Evolutionary conservation across 2,888 invertebrate species (phyloP), one percentile per base, ranked within the genome.

Genomic region (Ornithoptera alexandrae): DNA sequence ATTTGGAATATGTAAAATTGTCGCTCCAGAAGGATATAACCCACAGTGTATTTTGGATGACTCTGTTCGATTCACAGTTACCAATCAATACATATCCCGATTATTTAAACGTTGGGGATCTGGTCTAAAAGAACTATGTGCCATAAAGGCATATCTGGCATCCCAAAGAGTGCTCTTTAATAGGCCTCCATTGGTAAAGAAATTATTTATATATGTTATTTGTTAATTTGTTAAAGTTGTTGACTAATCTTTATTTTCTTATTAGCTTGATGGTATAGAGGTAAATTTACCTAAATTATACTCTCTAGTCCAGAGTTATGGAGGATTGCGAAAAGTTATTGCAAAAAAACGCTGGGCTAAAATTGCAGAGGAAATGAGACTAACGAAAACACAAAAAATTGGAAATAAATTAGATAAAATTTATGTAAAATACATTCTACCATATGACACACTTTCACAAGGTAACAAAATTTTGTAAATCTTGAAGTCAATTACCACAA

Each of bases 51-150:
- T 95, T 75, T 94, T 97, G 0, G 94, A 95, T 17, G 97, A 98
- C 73, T 96, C 97, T 72, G 96, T 97, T 94, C 89, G 97, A 5
- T 98, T 98, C 79, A 96, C 96, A 0, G 97, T 97, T 0, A 96
- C 96, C 74, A 97, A 98, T 86, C 98, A 98, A 81, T 97, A 98
- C 78, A 95, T 98, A 1, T 96, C 97, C 77, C 96, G 97, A 74
- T 95, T 98, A 94, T 93, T 96, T 77, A 95, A 95, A 77, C 94
- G 98, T 50, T 98, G 98, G 98, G 98, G 98, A 0, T 96, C 97
- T 0, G 97, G 96, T 76, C 95, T 97, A 0, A 95, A 96, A 75
- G 97, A 98, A 84, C 93, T 97, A 82, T 95, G 96, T 83, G 97
- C 97, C 10, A 98, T 98, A 64, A 96, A 95, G 76, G 95, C 96